These are phyloP conservation scores for Barbus barbus DNA, from an alignment of 2,113 vertebrate species.

Conservation along the genomic window DNA sequence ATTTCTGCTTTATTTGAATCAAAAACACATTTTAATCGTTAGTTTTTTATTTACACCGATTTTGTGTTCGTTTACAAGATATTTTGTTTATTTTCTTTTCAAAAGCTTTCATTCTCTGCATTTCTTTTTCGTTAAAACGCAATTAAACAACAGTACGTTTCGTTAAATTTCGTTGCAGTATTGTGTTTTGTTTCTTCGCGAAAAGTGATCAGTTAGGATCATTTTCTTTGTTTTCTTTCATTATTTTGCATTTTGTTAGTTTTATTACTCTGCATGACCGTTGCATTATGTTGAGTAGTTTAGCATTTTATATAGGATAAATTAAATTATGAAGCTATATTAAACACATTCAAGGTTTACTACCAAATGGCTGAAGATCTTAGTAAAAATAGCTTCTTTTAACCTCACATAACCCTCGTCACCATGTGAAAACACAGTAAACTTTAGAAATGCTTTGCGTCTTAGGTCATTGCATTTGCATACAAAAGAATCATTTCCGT, in stretches of 20 bases:
- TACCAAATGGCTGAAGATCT: neutral
- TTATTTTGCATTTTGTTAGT: neutral
- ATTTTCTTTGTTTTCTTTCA: too few relatives aligned
- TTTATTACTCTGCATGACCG: neutral
- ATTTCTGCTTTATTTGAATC: neutral
- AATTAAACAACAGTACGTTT: neutral
- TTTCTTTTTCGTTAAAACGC: neutral
- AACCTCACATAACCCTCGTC: neutral
- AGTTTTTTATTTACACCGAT: neutral
- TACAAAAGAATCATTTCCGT: constrained; percentile 2
- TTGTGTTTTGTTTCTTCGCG: neutral
- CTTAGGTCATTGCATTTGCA: constrained; percentile 12
- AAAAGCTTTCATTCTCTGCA: neutral
- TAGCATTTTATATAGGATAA: too few relatives aligned
- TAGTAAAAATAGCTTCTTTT: neutral
- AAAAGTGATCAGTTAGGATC: too few relatives aligned
- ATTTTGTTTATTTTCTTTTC: neutral
- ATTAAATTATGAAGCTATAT: neutral
- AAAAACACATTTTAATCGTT: too few relatives aligned
- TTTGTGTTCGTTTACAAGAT: neutral
- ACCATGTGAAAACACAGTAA: neutral
- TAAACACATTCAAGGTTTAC: neutral
- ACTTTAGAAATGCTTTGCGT: neutral
- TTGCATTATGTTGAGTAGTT: neutral
- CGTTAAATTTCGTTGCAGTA: too few relatives aligned